Base-by-base conservation (phyloP, 2,888 invertebrate genomes). In the Cheiracanthium punctorium region DNA sequence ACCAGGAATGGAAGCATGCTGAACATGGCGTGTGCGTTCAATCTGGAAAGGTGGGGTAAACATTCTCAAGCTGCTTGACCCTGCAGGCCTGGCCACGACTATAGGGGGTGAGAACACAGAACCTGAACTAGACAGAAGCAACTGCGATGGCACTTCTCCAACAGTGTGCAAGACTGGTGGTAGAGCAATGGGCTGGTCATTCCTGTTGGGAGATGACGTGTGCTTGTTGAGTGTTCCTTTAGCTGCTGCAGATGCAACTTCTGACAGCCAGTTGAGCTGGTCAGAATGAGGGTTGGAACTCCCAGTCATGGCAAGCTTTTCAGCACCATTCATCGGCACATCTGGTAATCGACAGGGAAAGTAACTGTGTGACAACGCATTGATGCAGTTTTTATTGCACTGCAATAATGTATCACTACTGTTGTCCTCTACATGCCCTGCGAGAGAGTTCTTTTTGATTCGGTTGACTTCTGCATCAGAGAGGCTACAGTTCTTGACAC, bases 231-330 rank as follows among this genome's bases (percentile, higher is more conserved):
- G 20, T 20, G 85, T 32, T 52, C 81, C 87, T 76, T 80, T 80
- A 20, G 79, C 69, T 14, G 70, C 81, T 30, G 76, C 81, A 29
- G 87, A 81, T 33, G 87, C 84, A 33, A 88, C 84, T 65, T 88
- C 85, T 24, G 88, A 76, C n/a, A 88, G 76, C 88, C 88, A 88
- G 70, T 77, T 79, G 17, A 88, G 72, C 28, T 88, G 80, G 24
- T 88, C 88, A 70, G 73, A 20, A 37, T 48, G 77, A 37, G 81
- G 77, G 48, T 79, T 79, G 17, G 73, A 65, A 65, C 82, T 82
- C 64, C 87, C 87, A 30, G 87, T 87, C 87, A 87, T 87, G 69
- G 69, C 41, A 76, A 75, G 58, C 12, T 82, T 82, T 69, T 87
- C 87, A 48, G 79, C 64, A 73, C 87, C 87, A 87, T 87, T 87